These are phyloP conservation scores for Aurelia sp. DNA, from an alignment of 30 jellyfish, hydroid and myxozoan species.

Conservation along the genomic window DNA sequence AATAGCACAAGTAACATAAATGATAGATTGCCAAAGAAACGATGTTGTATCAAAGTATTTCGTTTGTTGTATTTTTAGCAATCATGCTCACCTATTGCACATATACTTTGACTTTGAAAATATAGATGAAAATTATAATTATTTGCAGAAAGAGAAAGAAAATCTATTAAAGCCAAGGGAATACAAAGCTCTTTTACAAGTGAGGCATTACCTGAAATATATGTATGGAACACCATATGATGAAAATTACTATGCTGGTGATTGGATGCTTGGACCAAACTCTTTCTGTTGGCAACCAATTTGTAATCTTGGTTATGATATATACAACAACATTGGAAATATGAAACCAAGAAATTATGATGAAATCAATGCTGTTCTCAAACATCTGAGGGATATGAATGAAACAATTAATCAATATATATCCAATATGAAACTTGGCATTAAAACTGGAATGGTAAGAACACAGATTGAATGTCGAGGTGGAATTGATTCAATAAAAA, in stretches of 20 bases:
- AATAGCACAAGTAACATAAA: no score
- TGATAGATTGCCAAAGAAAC: no score
- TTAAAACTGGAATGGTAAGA: slow-evolving; percentile 90
- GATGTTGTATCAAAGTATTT: no score
- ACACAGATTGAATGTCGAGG: slow-evolving; percentile 84
- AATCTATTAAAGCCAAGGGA: slow-evolving; percentile 85
- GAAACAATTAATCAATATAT: slow-evolving; percentile 69
- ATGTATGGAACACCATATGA: slow-evolving; percentile 81
- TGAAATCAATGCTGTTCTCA: slow-evolving; percentile 67
- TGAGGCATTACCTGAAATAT: slow-evolving; percentile 81
- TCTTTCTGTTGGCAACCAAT: slow-evolving; percentile 92
- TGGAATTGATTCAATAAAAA: slow-evolving; percentile 85
- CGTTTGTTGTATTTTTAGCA: no score
- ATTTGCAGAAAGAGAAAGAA: slow-evolving; percentile 77
- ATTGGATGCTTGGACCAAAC: slow-evolving; percentile 96
- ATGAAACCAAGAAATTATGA: slow-evolving; percentile 69
- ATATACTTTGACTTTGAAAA: not conserved
- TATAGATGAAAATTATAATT: not conserved
- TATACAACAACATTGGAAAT: slow-evolving; percentile 71
- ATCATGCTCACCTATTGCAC: no score
- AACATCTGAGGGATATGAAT: slow-evolving; percentile 71
- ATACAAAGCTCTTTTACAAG: slow-evolving; percentile 85
- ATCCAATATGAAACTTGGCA: slow-evolving; percentile 87
- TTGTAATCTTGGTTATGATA: slow-evolving; percentile 72
- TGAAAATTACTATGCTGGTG: slow-evolving; percentile 83